These are phyloP conservation scores for Scrobipalpa atriplicella DNA, from an alignment of 2,888 invertebrate species.

Conservation along the genomic window DNA sequence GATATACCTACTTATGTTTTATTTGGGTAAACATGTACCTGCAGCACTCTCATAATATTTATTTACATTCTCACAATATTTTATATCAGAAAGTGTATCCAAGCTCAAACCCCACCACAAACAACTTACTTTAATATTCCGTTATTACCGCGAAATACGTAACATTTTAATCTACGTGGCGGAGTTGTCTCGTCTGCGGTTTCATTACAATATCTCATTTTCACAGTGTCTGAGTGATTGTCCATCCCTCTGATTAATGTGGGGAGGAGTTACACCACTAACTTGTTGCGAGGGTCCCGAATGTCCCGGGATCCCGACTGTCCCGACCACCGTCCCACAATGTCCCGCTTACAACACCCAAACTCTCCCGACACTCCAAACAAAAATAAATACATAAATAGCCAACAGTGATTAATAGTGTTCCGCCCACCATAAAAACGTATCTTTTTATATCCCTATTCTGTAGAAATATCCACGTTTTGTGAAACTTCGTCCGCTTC, in stretches of 20 bases:
- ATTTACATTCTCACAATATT: too few relatives aligned
- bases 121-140: not conserved
- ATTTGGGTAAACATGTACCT: too few relatives aligned
- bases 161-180: not conserved
- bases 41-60: too few relatives aligned
- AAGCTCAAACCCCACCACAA: not conserved
- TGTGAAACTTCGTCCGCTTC: conserved; percentile 13
- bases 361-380: conserved; percentile 39
- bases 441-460: conserved; percentile 34
- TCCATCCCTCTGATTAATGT: conserved; percentile 67
- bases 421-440: conserved; percentile 41
- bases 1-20: too few relatives aligned
- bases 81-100: too few relatives aligned
- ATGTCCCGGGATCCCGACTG: not conserved
- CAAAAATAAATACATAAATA: conserved; percentile 54
- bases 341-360: conserved; percentile 47
- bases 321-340: conserved; percentile 49
- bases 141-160: not conserved
- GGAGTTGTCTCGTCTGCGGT: conserved; percentile 13
- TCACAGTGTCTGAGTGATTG: conserved; percentile 47
- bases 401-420: conserved; percentile 59
- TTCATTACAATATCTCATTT: conserved; percentile 45
- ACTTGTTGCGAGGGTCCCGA: conserved; percentile 55
- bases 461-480: conserved; percentile 15
- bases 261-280: conserved; percentile 44